A percentile compares a stretch with the other conserved stretches of the same genome.
Conservation (phyloP, 2,888 invertebrate species). For the Synanthedon vespiformis region DNA sequence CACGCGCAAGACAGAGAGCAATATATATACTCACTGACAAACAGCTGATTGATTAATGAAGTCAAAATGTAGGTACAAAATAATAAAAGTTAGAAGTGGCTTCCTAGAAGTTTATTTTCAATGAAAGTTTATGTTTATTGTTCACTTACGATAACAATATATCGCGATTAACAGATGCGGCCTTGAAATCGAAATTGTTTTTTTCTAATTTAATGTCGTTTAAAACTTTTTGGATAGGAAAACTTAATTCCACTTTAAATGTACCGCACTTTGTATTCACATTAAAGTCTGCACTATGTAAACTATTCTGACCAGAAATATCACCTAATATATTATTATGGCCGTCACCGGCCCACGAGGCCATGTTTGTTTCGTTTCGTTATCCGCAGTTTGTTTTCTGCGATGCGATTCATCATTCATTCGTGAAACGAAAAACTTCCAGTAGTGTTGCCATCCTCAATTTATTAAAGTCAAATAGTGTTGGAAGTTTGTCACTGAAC, state of each 20-base stretch:
- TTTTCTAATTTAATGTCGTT: conserved; percentile 26
- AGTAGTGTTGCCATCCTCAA: too few relatives aligned
- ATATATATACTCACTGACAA: conserved; percentile 45
- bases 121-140: conserved; percentile 1
- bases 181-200: conserved; percentile 16
- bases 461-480: too few relatives aligned
- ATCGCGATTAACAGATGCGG: conserved; percentile 18
- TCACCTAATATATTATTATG: conserved; percentile 15
- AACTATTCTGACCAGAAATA: conserved; percentile 20
- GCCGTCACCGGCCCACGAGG: conserved; percentile 51
- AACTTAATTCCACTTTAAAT: conserved; percentile 15
- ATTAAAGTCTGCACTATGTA: conserved; percentile 13
- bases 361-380: conserved; percentile 39
- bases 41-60: conserved; percentile 50
- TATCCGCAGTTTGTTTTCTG: too few relatives aligned
- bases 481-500: too few relatives aligned
- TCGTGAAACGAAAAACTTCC: too few relatives aligned
- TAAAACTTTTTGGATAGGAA: conserved; percentile 14
- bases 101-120: conserved; percentile 3
- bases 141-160: conserved; percentile 29
- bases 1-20: conserved; percentile 40
- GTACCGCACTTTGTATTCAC: conserved; percentile 13
- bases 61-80: neutral
- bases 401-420: too few relatives aligned
- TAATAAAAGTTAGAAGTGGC: conserved; percentile 6